Evolutionary conservation across 2,113 vertebrate genomes (phyloP).

Genomic region (Shinisaurus crocodilurus): DNA sequence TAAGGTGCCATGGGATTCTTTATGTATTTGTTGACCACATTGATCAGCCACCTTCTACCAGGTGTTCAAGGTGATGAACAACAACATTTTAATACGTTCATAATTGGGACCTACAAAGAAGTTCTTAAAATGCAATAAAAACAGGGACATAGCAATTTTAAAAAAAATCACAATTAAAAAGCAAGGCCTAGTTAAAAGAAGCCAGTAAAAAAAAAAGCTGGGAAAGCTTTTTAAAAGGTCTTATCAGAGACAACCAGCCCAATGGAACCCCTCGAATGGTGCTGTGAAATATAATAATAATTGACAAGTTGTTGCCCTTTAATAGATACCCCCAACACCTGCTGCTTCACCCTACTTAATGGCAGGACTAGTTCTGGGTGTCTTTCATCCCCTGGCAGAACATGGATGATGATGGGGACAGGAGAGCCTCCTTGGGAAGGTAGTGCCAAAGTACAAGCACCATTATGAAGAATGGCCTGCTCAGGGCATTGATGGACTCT

Average conservation of each 20-base stretch:
- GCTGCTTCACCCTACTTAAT: no score
- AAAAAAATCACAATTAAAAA: neutral
- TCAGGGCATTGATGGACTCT: neutral
- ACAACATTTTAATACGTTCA: neutral
- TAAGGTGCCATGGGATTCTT: neutral
- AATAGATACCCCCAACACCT: no score
- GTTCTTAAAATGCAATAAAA: neutral
- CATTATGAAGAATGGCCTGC: no score
- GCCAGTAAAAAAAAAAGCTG: neutral
- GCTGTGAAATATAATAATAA: neutral
- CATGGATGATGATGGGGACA: neutral
- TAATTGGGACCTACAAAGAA: neutral
- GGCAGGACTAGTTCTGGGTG: no score
- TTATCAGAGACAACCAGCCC: neutral
- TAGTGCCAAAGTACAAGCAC: neutral
- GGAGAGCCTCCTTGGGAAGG: neutral
- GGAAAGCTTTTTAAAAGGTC: neutral
- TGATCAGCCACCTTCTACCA: neutral
- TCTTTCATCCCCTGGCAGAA: neutral
- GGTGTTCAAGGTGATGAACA: neutral
- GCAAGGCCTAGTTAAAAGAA: neutral
- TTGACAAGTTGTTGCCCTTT: neutral
- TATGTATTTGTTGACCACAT: neutral
- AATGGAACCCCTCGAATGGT: neutral
- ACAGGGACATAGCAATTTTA: no score